phyloP scores from a whole-genome alignment of 2,888 invertebrate species.

The Lapara coniferarum region DNA sequence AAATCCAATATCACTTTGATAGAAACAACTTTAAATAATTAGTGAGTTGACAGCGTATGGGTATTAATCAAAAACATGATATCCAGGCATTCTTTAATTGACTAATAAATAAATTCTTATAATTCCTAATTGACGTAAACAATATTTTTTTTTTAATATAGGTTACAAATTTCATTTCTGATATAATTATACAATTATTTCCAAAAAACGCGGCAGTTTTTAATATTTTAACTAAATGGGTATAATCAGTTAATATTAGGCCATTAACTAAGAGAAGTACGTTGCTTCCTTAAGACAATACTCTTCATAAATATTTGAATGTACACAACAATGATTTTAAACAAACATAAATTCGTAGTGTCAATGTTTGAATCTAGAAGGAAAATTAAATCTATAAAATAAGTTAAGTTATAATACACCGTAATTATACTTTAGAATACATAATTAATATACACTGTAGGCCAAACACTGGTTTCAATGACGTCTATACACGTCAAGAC shows the following conservation, averaged over 20 bases:
- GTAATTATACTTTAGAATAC: neutral
- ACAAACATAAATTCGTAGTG: neutral
- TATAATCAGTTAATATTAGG: neutral
- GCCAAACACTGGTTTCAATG: neutral
- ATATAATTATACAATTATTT: constrained; percentile 13
- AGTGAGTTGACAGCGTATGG: constrained; percentile 22
- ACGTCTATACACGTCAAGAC: neutral
- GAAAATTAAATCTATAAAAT: neutral
- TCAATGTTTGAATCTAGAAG: neutral
- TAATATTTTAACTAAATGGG: neutral
- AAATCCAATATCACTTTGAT: neutral
- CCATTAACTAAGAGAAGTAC: constrained; percentile 11
- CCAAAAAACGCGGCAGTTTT: constrained; percentile 13
- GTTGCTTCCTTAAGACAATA: constrained; percentile 11
- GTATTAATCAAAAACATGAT: constrained; percentile 37
- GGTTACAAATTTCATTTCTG: constrained; percentile 25
- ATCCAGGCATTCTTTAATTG: constrained; percentile 73
- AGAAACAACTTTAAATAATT: neutral
- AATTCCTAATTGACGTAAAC: constrained; percentile 67
- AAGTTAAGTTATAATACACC: neutral
- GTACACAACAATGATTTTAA: neutral
- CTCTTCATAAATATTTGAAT: neutral
- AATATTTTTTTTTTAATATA: constrained; percentile 11
- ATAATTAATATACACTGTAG: neutral
- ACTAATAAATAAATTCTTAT: constrained; percentile 70